Percentiles rank a stretch among this genome's conserved stretches.
phyloP scores from a whole-genome alignment of 2,113 vertebrate genomes.

The Phrynocephalus versicolor region DNA sequence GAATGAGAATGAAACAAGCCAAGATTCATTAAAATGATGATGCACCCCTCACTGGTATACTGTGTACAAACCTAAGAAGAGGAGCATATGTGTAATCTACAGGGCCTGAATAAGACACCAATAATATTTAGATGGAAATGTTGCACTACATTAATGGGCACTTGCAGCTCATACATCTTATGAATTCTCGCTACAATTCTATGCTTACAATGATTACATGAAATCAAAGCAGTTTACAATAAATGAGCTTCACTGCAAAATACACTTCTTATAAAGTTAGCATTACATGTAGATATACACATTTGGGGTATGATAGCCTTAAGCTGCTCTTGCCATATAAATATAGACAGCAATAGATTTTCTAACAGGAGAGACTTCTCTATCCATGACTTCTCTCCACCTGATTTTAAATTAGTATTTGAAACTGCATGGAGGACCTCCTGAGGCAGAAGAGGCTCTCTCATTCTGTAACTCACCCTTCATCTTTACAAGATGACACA shows the following conservation, averaged over 20 bases:
- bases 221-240: background rate
- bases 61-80: conserved; percentile 20
- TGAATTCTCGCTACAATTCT: background rate
- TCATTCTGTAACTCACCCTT: background rate
- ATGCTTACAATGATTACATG: background rate
- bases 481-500: background rate
- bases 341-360: background rate
- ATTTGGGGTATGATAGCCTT: too few species aligned
- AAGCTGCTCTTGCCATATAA: too few species aligned
- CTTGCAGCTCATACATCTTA: background rate
- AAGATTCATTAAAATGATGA: conserved; percentile 12
- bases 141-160: conserved; percentile 1
- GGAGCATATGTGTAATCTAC: conserved; percentile 20
- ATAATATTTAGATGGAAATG: conserved; percentile 20
- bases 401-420: background rate
- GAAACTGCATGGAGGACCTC: background rate
- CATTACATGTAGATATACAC: background rate
- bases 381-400: background rate
- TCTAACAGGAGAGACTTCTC: background rate
- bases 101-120: conserved; percentile 1
- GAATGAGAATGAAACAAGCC: conserved; percentile 14
- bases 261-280: background rate
- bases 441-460: background rate
- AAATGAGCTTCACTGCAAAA: background rate
- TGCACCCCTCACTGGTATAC: background rate